These are phyloP conservation scores for Oxyura jamaicensis DNA, from an alignment of 2,113 vertebrate species.

Conservation along the genomic window DNA sequence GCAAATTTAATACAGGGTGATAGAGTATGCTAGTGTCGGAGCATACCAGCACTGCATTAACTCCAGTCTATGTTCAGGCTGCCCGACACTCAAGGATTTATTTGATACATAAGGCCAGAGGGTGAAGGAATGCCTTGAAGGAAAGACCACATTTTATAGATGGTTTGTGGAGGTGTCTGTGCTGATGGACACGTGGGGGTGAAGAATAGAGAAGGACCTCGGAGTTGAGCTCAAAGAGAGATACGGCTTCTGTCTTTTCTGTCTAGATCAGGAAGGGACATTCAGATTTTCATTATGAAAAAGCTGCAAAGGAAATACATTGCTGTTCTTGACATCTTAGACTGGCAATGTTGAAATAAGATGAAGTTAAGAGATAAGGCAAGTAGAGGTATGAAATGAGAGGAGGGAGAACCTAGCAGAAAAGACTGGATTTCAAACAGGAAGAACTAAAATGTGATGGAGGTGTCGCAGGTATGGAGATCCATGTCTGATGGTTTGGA, in stretches of 20 bases:
- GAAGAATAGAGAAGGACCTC: background rate
- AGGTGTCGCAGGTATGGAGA: background rate
- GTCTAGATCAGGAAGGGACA: background rate
- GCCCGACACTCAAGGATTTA: background rate
- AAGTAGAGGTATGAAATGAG: background rate
- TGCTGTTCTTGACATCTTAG: background rate
- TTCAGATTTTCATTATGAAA: background rate
- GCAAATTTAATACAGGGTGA: background rate
- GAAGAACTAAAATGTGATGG: fast-evolving
- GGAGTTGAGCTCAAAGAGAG: background rate
- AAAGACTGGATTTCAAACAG: background rate
- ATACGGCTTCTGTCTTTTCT: background rate
- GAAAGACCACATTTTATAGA: background rate
- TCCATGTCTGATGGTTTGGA: background rate
- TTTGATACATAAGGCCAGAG: background rate
- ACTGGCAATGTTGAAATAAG: background rate
- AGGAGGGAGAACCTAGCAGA: background rate
- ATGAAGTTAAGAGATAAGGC: background rate
- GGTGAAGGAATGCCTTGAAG: background rate
- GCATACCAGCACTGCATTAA: background rate
- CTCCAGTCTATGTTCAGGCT: background rate
- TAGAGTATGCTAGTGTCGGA: background rate
- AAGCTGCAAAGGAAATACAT: fast-evolving
- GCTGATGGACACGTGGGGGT: background rate
- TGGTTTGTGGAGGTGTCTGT: fast-evolving